Evolutionary conservation across 1,140 invertebrate genomes (phyloP), one percentile per base, ranked within the genome.

Genomic region (Diachasma alloeum): DNA sequence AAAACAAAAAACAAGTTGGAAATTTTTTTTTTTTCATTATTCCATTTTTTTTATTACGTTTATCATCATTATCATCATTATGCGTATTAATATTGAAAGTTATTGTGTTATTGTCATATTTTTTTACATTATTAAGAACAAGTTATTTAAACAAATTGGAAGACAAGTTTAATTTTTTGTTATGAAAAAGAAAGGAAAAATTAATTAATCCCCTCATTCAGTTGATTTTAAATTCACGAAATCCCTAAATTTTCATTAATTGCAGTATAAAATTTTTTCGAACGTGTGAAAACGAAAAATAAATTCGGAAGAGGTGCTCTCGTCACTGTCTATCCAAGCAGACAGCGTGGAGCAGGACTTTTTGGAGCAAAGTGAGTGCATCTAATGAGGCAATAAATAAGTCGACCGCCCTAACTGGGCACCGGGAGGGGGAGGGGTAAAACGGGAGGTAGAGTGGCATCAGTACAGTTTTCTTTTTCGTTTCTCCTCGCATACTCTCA

Each of bases 381-480:
- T 88, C 87, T 89, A 90, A 90, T 90, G 88, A 90, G 88, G 88
- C 87, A 88, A 90, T 90, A 90, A 90, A 89, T 90, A 89, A 89
- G 85, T 88, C 87, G 87, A 85, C 86, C 82, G 86, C 83, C 86
- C 85, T 88, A 87, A 88, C 88, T 86, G 85, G 86, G 15, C 15
- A 53, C 9, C 48, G 87, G 87, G 85, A 87, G 48, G 48, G n/a
- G 1, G n/a, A 19, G 48, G n/a, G 36, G 72, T 39, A 48, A 59
- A 48, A 39, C 71, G 17, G 44, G 56, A n/a, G 39, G 53, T 36
- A 42, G 63, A 56, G 42, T 56, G 48, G 63, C 75, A 56, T 39
- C 36, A 53, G 74, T 86, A 84, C 85, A 86, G 86, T 83, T 85
- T 80, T 81, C 79, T 71, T 83, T 59, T 81, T 80, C 77, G 11